Percentiles rank a stretch among this genome's conserved stretches.
These are phyloP conservation scores for Campoletis raptor DNA, from an alignment of 2,888 invertebrate species.

Conservation along the genomic window DNA sequence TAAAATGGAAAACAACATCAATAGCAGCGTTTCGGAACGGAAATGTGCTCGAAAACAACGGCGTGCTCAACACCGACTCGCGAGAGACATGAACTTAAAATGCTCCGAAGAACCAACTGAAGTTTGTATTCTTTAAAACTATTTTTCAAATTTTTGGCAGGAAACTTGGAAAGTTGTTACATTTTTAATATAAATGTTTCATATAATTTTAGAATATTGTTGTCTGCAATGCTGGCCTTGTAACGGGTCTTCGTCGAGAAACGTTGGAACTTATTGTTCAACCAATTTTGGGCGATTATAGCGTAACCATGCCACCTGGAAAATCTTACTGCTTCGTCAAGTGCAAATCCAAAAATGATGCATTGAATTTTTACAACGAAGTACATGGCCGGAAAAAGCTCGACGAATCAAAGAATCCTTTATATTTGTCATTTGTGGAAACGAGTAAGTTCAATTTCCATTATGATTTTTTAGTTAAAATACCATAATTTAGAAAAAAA, in stretches of 20 bases:
- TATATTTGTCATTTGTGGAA: slow-evolving; percentile 89
- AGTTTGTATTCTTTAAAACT: slow-evolving; percentile 73
- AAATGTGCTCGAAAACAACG: slow-evolving; percentile 80
- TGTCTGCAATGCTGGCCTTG: slow-evolving; percentile 95
- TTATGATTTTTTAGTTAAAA: background rate
- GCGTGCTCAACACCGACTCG: slow-evolving; percentile 79
- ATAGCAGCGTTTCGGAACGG: slow-evolving; percentile 37
- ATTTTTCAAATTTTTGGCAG: background rate
- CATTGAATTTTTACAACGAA: slow-evolving; percentile 86
- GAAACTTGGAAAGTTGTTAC: background rate
- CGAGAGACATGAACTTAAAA: slow-evolving; percentile 81
- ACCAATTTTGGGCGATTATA: slow-evolving; percentile 86
- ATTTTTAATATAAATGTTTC: background rate
- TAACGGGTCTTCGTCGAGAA: slow-evolving; percentile 91
- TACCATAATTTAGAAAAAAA: too few relatives aligned
- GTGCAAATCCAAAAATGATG: slow-evolving; percentile 86
- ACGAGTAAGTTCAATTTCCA: slow-evolving; percentile 85
- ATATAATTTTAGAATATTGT: slow-evolving; percentile 88
- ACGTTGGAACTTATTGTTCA: slow-evolving; percentile 86
- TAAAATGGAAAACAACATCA: slow-evolving; percentile 45
- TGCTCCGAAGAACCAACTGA: slow-evolving; percentile 79
- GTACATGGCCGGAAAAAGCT: slow-evolving; percentile 88
- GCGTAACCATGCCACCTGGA: slow-evolving; percentile 90
- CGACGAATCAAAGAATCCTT: slow-evolving; percentile 87
- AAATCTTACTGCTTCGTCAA: slow-evolving; percentile 93